A percentile compares a stretch with the other conserved stretches of the same genome.
These are phyloP conservation scores for Hirundichthys speculiger DNA, from an alignment of 2,113 vertebrate species.

Conservation along the genomic window DNA sequence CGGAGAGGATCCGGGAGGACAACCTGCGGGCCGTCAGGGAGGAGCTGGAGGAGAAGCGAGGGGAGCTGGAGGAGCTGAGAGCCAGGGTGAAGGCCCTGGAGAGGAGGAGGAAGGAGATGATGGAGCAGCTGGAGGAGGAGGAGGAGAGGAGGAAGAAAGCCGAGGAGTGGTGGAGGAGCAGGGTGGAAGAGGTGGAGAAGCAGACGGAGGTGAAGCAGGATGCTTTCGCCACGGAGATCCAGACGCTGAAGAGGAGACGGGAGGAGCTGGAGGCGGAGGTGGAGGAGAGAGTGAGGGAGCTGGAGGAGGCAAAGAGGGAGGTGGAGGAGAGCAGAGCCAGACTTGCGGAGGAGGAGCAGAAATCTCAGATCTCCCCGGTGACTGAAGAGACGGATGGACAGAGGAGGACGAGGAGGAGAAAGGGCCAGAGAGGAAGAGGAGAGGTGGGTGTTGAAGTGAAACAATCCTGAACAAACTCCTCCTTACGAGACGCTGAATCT, in stretches of 20 bases:
- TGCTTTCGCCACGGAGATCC: neutral
- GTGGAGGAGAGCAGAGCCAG: constrained; percentile 21
- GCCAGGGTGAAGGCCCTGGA: constrained; percentile 53
- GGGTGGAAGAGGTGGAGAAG: constrained; percentile 22
- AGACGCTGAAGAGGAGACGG: constrained; percentile 8
- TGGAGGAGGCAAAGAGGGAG: constrained; percentile 8
- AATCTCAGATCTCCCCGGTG: constrained; percentile 2
- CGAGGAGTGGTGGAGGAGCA: constrained; percentile 31
- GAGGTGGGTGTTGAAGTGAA: neutral
- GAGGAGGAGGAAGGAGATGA: constrained; percentile 43
- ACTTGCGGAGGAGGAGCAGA: constrained; percentile 52
- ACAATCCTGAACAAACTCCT: neutral
- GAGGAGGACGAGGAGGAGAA: neutral
- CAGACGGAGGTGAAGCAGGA: constrained; percentile 21
- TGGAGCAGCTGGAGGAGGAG: constrained; percentile 21
- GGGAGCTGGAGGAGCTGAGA: constrained; percentile 54
- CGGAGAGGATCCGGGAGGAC: constrained; percentile 46
- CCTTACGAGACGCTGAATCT: too few relatives aligned
- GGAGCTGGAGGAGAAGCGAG: constrained; percentile 38
- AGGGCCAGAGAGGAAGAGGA: neutral
- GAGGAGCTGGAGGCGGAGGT: constrained; percentile 25
- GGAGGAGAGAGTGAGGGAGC: constrained; percentile 7
- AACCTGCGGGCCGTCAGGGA: constrained; percentile 9
- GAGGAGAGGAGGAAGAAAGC: constrained; percentile 20
- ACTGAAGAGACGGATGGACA: neutral